Evolutionary conservation across 2,113 vertebrate genomes (phyloP), one percentile per base, ranked within the genome.

Genomic region (Mionectes macconnelli): DNA sequence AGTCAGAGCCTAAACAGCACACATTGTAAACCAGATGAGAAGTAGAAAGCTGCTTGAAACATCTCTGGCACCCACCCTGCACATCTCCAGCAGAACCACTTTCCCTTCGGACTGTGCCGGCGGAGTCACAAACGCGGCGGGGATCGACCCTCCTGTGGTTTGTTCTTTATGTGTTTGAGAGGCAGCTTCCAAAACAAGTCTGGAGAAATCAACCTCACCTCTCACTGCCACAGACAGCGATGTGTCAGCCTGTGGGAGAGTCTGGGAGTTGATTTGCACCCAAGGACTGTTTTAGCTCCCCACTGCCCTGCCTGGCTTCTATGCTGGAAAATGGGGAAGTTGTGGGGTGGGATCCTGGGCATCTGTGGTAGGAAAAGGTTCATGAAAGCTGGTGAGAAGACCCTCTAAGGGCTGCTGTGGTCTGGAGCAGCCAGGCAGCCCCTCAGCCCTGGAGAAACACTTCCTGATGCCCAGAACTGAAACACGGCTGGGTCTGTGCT

Each of bases 401-500:
- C 16, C 2, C 14, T 2, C 6, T 13, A 47, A 37, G 31, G 40
- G 47, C 5, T 82, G 50, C 20, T 66, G 52, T 40, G 30, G 39
- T 30, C 63, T 28, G 20, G 62, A 53, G 37, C 39, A 75, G 42
- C 35, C 1, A 0, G 21, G n/a, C 52, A 84, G 9, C 28, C 30
- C 47, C n/a, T 24, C 42, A 59, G 12, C 28, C 59, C 22, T 40
- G 28, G 33, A 55, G 12, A 62, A 74, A 62, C 28, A 22, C 6
- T 49, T 8, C 10, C 42, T 23, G 70, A 22, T 62, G 31, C 21
- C 39, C 3, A 1, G 45, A 75, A 56, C 21, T 1, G 3, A 40
- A n/a, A 37, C 2, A 2, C 0, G 1, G 14, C 47, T 52, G 21
- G 17, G 35, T 23, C 21, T 31, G 1, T 35, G 50, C 22, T 62